Conservation (phyloP, 2,797 vertebrate genomes). For the Acanthopagrus latus region DNA sequence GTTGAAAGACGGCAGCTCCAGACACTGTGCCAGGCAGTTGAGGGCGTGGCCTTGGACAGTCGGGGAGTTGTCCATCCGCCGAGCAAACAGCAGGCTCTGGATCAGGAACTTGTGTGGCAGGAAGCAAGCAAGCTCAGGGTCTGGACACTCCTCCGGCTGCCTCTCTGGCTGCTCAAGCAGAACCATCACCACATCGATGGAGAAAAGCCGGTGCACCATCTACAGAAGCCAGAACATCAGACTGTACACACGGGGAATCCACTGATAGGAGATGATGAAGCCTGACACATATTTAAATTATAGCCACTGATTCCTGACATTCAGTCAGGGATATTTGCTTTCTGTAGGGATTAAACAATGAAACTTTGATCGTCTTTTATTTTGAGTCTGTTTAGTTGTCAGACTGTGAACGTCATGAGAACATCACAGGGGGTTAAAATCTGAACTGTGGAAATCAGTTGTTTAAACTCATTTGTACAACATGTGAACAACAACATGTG, state of each 20-base stretch:
- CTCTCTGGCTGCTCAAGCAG: slow-evolving; percentile 90
- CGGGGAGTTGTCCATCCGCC: slow-evolving; percentile 88
- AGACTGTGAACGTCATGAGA: too few species aligned
- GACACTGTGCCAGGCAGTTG: slow-evolving; percentile 89
- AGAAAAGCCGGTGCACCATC: slow-evolving; percentile 91
- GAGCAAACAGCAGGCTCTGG: slow-evolving; percentile 89
- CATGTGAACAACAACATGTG: too few species aligned
- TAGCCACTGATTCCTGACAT: neutral
- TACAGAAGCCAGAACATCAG: slow-evolving; percentile 56
- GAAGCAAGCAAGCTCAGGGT: slow-evolving; percentile 80
- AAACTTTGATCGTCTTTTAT: neutral
- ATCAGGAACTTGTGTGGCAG: slow-evolving; percentile 92
- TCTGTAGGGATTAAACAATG: neutral
- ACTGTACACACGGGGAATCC: neutral
- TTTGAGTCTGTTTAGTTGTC: too few species aligned
- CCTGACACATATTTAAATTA: neutral
- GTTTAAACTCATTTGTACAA: neutral
- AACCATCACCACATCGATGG: slow-evolving; percentile 91
- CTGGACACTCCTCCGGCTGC: slow-evolving; percentile 63
- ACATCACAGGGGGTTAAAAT: neutral
- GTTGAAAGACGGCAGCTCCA: slow-evolving; percentile 85
- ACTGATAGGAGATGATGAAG: neutral
- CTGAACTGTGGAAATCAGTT: neutral
- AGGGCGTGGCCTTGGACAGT: slow-evolving; percentile 91
- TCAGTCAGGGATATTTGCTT: neutral